A percentile compares a stretch with the other conserved stretches of the same genome.
These are phyloP conservation scores for Acromyrmex echinatior DNA, from an alignment of 1,140 invertebrate species.

Conservation along the genomic window DNA sequence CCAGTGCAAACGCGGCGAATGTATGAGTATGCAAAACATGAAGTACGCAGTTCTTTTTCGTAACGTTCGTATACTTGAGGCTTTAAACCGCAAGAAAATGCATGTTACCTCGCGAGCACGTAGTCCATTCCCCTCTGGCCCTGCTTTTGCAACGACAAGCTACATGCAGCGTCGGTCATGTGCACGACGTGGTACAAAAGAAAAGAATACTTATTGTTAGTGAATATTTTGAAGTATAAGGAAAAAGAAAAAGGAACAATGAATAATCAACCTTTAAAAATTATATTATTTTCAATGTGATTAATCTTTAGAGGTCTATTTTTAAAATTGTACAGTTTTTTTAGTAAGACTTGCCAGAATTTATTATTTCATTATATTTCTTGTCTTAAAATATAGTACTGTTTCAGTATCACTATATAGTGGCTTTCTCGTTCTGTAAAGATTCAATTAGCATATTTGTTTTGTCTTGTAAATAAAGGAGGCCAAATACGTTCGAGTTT, in stretches of 20 bases:
- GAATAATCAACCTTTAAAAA: neutral
- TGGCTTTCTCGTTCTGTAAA: no score
- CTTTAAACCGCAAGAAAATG: conserved; percentile 26
- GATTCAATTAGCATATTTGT: no score
- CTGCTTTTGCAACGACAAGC: neutral
- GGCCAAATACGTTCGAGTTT: no score
- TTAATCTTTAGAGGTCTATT: neutral
- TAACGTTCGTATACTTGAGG: conserved; percentile 22
- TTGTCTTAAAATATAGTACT: no score
- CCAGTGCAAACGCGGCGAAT: neutral
- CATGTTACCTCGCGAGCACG: conserved; percentile 18
- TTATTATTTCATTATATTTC: no score
- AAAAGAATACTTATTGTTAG: neutral
- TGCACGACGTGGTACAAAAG: conserved; percentile 3
- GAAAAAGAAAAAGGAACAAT: neutral
- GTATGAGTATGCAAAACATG: conserved; percentile 20
- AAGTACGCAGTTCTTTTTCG: conserved; percentile 1
- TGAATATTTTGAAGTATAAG: conserved; percentile 4
- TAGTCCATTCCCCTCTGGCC: conserved; percentile 1
- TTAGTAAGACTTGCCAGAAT: no score
- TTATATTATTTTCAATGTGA: neutral
- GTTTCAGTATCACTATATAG: no score
- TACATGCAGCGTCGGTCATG: neutral
- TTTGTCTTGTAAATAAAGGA: no score
- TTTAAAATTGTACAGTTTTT: no score